phyloP scores from a whole-genome alignment of 1,140 invertebrate genomes.

The Sarcophaga bullata region DNA sequence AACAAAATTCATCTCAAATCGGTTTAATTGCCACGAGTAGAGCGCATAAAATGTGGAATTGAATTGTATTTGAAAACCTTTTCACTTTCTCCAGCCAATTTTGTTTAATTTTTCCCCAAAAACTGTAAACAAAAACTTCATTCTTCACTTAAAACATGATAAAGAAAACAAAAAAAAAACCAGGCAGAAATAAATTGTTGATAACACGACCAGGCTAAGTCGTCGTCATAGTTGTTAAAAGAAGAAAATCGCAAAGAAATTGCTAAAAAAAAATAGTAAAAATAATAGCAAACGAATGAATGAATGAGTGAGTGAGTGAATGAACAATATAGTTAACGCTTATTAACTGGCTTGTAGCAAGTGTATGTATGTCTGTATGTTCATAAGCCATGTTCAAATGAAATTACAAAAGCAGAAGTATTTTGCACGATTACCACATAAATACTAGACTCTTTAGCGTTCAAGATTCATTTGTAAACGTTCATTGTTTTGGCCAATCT shows the following conservation, averaged over 20 bases:
- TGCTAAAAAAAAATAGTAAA: no score
- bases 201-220: no score
- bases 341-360: background rate
- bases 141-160: background rate
- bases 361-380: background rate
- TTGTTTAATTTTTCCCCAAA: background rate
- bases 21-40: background rate
- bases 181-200: no score
- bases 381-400: background rate
- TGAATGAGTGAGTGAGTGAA: background rate
- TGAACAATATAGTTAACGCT: background rate
- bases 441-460: conserved; percentile 4
- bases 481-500: background rate
- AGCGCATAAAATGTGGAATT: no score
- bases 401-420: background rate
- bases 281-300: no score
- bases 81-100: conserved; percentile 1
- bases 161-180: no score
- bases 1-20: conserved; percentile 1
- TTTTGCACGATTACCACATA: background rate
- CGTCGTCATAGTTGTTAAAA: no score
- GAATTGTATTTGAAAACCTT: background rate
- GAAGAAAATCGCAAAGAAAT: no score
- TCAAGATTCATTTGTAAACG: conserved; percentile 1
- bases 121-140: conserved; percentile 11